These are phyloP conservation scores for Brachirus orientalis DNA, from an alignment of 2,113 vertebrate genomes.

Conservation along the genomic window DNA sequence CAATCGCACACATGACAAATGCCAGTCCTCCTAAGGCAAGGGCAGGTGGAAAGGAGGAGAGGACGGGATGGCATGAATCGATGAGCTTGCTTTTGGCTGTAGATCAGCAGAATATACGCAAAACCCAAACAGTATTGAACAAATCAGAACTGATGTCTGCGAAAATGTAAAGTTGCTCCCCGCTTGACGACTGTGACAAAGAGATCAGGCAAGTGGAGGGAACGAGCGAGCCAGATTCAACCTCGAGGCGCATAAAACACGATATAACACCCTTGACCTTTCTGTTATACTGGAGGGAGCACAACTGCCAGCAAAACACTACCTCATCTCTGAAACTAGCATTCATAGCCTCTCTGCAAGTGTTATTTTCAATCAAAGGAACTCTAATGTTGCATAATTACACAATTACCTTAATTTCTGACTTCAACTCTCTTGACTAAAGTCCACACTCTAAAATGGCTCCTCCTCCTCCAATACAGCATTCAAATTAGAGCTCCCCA, in stretches of 20 bases:
- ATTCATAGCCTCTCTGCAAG: slow-evolving; percentile 39
- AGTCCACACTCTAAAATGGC: slow-evolving; percentile 57
- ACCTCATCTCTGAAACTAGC: slow-evolving; percentile 48
- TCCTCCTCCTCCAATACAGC: slow-evolving; percentile 68
- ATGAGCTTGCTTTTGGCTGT: slow-evolving; percentile 53
- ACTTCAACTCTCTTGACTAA: slow-evolving; percentile 67
- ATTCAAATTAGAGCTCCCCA: slow-evolving; percentile 76
- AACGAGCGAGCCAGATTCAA: slow-evolving; percentile 64
- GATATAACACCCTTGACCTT: slow-evolving; percentile 79
- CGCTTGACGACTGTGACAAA: slow-evolving; percentile 60
- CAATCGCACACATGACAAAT: slow-evolving; percentile 62
- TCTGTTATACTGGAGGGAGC: slow-evolving; percentile 57
- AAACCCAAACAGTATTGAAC: slow-evolving; percentile 54
- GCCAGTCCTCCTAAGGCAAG: slow-evolving; percentile 58
- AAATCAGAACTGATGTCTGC: slow-evolving; percentile 49
- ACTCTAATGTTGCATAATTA: slow-evolving; percentile 75
- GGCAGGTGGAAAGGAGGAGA: slow-evolving; percentile 36
- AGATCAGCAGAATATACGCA: slow-evolving; percentile 53
- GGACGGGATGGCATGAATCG: slow-evolving; percentile 51
- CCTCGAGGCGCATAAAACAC: slow-evolving; percentile 65
- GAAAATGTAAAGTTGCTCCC: slow-evolving; percentile 57
- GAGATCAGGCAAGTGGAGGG: slow-evolving; percentile 59
- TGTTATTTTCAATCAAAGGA: slow-evolving; percentile 64
- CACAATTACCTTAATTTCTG: slow-evolving; percentile 77
- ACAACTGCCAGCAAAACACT: slow-evolving; percentile 25